Conservation (phyloP, 2,888 invertebrate species). For the Drosophila formosana region DNA sequence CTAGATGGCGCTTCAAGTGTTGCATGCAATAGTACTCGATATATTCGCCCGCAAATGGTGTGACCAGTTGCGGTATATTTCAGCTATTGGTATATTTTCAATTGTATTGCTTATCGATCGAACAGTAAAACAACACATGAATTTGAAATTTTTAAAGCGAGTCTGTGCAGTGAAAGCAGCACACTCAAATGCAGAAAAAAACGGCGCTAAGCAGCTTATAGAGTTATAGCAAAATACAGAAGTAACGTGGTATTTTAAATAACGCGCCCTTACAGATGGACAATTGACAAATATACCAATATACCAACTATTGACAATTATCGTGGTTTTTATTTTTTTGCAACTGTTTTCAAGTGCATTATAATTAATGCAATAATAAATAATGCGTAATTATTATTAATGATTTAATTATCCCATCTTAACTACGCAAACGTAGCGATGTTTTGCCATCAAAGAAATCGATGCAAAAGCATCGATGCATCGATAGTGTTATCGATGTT, state of each 20-base stretch:
- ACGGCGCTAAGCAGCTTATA: too few species aligned
- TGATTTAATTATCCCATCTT: not conserved
- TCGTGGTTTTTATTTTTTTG: not conserved
- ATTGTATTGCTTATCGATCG: too few species aligned
- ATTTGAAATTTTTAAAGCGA: too few species aligned
- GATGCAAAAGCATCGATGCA: not conserved
- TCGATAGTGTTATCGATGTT: not conserved
- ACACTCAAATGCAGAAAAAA: too few species aligned
- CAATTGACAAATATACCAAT: not conserved
- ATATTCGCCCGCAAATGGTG: not conserved
- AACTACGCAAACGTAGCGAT: not conserved
- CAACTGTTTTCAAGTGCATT: not conserved
- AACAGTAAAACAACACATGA: too few species aligned
- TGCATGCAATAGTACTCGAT: slow-evolving; percentile 38
- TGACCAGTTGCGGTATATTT: too few species aligned
- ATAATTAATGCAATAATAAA: not conserved
- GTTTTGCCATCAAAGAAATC: not conserved
- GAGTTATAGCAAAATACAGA: not conserved
- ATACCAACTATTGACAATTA: not conserved
- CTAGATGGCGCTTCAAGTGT: slow-evolving; percentile 43
- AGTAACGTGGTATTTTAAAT: not conserved
- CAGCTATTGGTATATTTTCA: too few species aligned
- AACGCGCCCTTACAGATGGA: not conserved
- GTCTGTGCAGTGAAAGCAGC: too few species aligned
- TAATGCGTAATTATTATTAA: not conserved